These are phyloP conservation scores for Coleophora deauratella DNA, from an alignment of 2,888 invertebrate genomes.

Conservation along the genomic window DNA sequence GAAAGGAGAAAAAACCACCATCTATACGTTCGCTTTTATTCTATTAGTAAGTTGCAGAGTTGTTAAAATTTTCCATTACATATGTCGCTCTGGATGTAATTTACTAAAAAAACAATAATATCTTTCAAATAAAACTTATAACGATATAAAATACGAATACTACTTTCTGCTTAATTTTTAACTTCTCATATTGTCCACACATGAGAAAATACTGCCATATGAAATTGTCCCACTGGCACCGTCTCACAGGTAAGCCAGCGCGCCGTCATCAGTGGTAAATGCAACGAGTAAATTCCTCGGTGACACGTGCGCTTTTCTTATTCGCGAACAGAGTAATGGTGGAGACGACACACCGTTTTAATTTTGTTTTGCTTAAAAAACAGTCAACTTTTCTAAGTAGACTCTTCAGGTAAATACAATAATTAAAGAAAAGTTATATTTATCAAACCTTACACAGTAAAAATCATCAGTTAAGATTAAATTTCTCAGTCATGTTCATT, in stretches of 20 bases:
- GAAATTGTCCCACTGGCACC: slow-evolving; percentile 17
- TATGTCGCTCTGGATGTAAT: too few species aligned
- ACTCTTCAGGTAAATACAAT: not conserved
- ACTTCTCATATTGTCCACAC: too few species aligned
- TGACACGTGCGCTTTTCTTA: slow-evolving; percentile 11
- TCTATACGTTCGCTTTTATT: too few species aligned
- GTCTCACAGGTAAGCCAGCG: slow-evolving; percentile 14
- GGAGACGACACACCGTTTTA: slow-evolving; percentile 18
- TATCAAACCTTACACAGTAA: not conserved
- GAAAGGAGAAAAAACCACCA: too few species aligned
- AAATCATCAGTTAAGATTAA: not conserved
- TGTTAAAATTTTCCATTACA: too few species aligned
- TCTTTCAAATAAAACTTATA: too few species aligned
- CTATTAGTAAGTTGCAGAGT: too few species aligned
- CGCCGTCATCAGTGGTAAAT: slow-evolving; percentile 44
- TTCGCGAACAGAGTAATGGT: slow-evolving; percentile 1
- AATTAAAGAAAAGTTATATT: not conserved
- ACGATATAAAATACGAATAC: too few species aligned
- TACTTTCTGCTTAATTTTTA: too few species aligned
- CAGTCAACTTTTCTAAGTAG: not conserved
- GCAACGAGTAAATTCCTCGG: slow-evolving; percentile 38
- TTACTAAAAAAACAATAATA: too few species aligned
- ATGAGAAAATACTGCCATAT: not conserved
- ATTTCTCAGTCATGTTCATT: not conserved
- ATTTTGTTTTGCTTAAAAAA: not conserved